A percentile compares a stretch with the other conserved stretches of the same genome.
Conservation (phyloP, 2,113 vertebrate genomes). For the Lophochroa leadbeateri region DNA sequence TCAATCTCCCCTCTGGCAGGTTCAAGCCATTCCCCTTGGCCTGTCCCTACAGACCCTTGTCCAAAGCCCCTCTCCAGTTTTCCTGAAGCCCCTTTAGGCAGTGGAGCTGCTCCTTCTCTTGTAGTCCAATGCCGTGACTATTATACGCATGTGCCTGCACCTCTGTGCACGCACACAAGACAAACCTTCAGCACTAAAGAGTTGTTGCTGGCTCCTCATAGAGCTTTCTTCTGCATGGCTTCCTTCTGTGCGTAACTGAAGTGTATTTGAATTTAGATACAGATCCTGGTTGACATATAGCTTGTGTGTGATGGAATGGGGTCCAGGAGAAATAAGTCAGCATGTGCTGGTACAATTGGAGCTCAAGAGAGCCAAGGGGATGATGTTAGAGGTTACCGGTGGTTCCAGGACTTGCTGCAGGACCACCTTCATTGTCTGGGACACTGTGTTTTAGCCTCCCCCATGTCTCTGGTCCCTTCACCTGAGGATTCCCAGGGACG, state of each 20-base stretch:
- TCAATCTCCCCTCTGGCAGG: too few species aligned
- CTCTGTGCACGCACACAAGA: neutral
- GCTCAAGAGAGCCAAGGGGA: neutral
- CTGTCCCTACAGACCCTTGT: neutral
- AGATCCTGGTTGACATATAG: fast-evolving
- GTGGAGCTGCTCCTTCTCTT: neutral
- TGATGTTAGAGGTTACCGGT: neutral
- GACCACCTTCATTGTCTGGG: neutral
- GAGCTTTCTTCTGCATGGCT: slow-evolving; percentile 20
- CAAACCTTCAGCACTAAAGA: neutral
- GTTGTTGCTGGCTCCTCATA: neutral
- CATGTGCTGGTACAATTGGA: fast-evolving
- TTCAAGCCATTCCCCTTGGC: neutral
- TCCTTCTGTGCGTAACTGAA: neutral
- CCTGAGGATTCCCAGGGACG: neutral
- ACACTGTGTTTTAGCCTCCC: neutral
- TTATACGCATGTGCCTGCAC: slow-evolving; percentile 1
- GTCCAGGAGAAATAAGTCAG: neutral
- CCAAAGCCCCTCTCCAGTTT: neutral
- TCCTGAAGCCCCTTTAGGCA: neutral
- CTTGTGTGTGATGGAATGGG: neutral
- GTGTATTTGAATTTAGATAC: neutral
- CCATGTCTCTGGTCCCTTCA: neutral
- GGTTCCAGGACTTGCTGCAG: neutral
- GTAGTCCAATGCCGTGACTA: neutral